These are phyloP conservation scores for Drosophila vallismaia DNA, from an alignment of 2,888 invertebrate species.

Conservation along the genomic window DNA sequence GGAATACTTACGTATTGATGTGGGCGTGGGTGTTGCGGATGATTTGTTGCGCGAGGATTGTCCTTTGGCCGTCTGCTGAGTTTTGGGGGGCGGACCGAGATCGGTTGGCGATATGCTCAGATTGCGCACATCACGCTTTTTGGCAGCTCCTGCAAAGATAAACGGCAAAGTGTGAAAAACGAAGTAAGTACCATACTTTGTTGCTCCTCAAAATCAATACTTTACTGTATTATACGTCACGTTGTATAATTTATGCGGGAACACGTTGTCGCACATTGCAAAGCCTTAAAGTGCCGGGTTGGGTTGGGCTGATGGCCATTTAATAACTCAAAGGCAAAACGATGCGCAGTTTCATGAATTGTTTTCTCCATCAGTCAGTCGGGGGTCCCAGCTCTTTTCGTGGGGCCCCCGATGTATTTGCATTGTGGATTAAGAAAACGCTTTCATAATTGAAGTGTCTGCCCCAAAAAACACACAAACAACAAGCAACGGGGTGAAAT, in stretches of 20 bases:
- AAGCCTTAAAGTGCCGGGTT: conserved; percentile 17
- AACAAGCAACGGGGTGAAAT: conserved; percentile 54
- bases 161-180: conserved; percentile 2
- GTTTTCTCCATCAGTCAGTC: conserved; percentile 11
- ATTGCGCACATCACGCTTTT: conserved; percentile 84
- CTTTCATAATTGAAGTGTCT: conserved; percentile 72
- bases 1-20: conserved; percentile 81
- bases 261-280: conserved; percentile 55
- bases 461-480: conserved; percentile 22
- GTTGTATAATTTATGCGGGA: conserved; percentile 68
- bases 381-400: conserved; percentile 11
- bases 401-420: conserved; percentile 12
- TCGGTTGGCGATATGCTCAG: conserved; percentile 84
- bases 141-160: conserved; percentile 83
- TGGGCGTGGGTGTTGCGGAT: conserved; percentile 67
- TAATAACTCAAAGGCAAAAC: conserved; percentile 34
- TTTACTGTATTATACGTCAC: conserved; percentile 26
- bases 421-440: conserved; percentile 74
- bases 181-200: conserved; percentile 13
- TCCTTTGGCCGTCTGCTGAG: conserved; percentile 83
- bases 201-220: conserved; percentile 7
- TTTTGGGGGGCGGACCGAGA: conserved; percentile 84
- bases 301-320: conserved; percentile 36
- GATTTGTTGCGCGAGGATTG: conserved; percentile 80
- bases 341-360: conserved; percentile 12